phyloP scores from a whole-genome alignment of 2,888 invertebrate species.

The Drosophila kokeensis region DNA sequence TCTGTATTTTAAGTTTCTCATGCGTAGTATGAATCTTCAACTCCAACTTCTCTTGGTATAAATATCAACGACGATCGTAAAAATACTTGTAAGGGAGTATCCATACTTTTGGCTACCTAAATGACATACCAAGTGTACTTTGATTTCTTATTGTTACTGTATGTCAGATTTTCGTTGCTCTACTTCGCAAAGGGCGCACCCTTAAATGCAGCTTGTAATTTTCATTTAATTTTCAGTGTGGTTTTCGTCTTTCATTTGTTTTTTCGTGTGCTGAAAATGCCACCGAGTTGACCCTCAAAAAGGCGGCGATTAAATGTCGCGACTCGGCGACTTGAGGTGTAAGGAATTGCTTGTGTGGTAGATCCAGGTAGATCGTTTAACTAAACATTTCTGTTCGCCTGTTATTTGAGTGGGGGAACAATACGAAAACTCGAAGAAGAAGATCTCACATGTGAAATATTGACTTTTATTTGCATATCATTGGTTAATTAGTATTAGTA shows the following conservation, averaged over 20 bases:
- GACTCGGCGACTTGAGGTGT: constrained; percentile 45
- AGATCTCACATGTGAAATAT: too few relatives aligned
- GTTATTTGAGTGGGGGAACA: too few relatives aligned
- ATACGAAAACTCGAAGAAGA: too few relatives aligned
- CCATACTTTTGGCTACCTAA: not conserved
- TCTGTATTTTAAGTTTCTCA: too few relatives aligned
- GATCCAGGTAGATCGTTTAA: too few relatives aligned
- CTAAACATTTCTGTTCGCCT: too few relatives aligned
- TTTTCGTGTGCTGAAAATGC: constrained; percentile 51
- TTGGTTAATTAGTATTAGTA: too few relatives aligned
- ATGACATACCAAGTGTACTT: constrained; percentile 14
- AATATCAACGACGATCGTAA: not conserved
- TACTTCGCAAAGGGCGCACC: constrained; percentile 44
- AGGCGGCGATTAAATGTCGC: constrained; percentile 74
- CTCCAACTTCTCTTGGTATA: too few relatives aligned
- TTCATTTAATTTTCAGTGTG: constrained; percentile 75
- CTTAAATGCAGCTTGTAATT: constrained; percentile 69
- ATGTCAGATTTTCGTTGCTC: constrained; percentile 42
- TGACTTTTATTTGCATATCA: too few relatives aligned
- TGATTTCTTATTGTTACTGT: constrained; percentile 19
- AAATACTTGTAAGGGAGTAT: constrained; percentile 18
- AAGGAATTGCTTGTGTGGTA: constrained; percentile 52
- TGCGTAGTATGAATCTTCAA: too few relatives aligned
- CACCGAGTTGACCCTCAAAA: constrained; percentile 69
- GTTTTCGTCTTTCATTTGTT: constrained; percentile 41